Evolutionary conservation across 2,113 vertebrate genomes (phyloP).

Genomic region (Centropristis striata): DNA sequence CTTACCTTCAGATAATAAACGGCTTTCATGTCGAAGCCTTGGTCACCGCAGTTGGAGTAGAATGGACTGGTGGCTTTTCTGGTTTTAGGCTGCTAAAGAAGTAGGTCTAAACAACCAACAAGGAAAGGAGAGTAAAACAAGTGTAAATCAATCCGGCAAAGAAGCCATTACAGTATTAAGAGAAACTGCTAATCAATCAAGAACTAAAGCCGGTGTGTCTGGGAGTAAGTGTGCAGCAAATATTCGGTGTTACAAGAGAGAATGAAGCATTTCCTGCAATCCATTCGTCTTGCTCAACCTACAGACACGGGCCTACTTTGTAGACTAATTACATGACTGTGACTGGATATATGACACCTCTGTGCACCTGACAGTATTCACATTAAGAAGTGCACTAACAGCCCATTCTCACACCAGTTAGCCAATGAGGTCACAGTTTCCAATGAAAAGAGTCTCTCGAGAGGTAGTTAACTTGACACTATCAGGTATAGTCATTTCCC

Average conservation of each 20-base stretch:
- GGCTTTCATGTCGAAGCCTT: constrained; percentile 74
- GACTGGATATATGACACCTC: constrained; percentile 68
- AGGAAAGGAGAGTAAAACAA: background rate
- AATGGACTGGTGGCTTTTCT: background rate
- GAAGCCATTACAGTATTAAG: background rate
- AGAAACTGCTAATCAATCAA: constrained; percentile 14
- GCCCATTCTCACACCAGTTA: constrained; percentile 59
- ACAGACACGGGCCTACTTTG: constrained; percentile 52
- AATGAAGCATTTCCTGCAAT: constrained; percentile 13
- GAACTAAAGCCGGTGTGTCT: background rate
- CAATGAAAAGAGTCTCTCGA: constrained; percentile 39
- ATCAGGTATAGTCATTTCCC: constrained; percentile 57
- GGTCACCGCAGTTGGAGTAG: constrained; percentile 1
- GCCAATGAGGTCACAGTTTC: constrained; percentile 72
- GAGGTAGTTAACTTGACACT: constrained; percentile 67
- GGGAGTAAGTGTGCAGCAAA: constrained; percentile 41
- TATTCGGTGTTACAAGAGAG: constrained; percentile 21
- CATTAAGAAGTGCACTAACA: constrained; percentile 55
- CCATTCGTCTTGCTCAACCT: constrained; percentile 51
- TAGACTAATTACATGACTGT: constrained; percentile 72
- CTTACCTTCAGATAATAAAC: constrained; percentile 67
- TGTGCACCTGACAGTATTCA: constrained; percentile 43
- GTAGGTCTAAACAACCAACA: constrained; percentile 84
- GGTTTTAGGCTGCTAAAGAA: constrained; percentile 91
- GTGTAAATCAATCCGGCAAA: background rate